A percentile compares a stretch with the other conserved stretches of the same genome.
Evolutionary conservation across 2,888 invertebrate genomes (phyloP).

Genomic region (Spilosoma lubricipeda): DNA sequence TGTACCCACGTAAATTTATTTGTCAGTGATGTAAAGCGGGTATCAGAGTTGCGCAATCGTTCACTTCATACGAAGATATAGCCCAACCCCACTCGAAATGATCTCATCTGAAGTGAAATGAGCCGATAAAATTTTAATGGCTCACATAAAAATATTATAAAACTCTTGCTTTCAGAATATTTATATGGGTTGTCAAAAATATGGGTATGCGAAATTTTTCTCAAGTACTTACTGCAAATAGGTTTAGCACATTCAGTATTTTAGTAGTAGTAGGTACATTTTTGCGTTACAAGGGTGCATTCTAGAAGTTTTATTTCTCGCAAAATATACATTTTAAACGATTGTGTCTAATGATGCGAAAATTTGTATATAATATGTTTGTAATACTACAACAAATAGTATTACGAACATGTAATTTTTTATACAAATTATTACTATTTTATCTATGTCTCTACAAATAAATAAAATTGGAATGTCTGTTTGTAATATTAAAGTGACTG

Average conservation of each 20-base stretch:
- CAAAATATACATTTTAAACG: not conserved
- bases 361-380: too few relatives aligned
- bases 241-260: not conserved
- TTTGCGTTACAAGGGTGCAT: not conserved
- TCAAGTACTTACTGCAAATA: constrained; percentile 15
- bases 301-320: not conserved
- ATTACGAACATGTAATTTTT: too few relatives aligned
- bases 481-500: too few relatives aligned
- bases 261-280: not conserved
- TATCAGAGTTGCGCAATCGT: constrained; percentile 31
- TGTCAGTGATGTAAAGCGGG: constrained; percentile 9
- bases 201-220: constrained; percentile 20
- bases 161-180: constrained; percentile 38
- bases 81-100: constrained; percentile 40
- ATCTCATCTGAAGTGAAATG: constrained; percentile 43
- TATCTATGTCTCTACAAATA: too few relatives aligned
- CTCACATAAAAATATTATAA: constrained; percentile 43
- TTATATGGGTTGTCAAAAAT: constrained; percentile 31
- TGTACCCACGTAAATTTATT: not conserved
- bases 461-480: too few relatives aligned
- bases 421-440: too few relatives aligned
- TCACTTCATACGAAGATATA: constrained; percentile 25
- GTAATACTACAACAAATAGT: too few relatives aligned
- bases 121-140: constrained; percentile 47
- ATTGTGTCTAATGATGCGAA: too few relatives aligned